Percentiles rank a stretch among this genome's conserved stretches.
Evolutionary conservation across 2,113 vertebrate species (phyloP).

Genomic region (Salvelinus fontinalis): DNA sequence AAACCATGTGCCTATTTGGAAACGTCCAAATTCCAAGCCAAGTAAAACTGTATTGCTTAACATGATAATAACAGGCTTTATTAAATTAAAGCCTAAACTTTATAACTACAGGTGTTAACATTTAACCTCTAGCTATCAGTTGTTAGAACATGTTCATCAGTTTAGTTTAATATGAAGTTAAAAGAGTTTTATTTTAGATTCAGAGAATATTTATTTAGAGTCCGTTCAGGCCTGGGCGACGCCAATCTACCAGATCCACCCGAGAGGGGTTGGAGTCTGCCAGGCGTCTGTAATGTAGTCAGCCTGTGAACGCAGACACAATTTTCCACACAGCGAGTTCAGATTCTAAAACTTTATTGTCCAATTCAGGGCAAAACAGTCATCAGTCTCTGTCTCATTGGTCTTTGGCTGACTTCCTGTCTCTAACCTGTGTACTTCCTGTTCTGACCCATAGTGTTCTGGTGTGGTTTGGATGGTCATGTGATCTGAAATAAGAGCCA

Average conservation of each 20-base stretch:
- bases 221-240: slow-evolving; percentile 68
- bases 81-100: slow-evolving; percentile 50
- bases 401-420: slow-evolving; percentile 58
- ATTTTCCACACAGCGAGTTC: slow-evolving; percentile 32
- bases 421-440: slow-evolving; percentile 63
- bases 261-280: slow-evolving; percentile 52
- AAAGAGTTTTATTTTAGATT: slow-evolving; percentile 61
- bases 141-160: slow-evolving; percentile 38
- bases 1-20: slow-evolving; percentile 44
- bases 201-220: slow-evolving; percentile 64
- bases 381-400: slow-evolving; percentile 65
- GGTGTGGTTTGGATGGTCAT: slow-evolving; percentile 76
- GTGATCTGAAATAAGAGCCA: slow-evolving; percentile 71
- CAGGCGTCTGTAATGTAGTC: slow-evolving; percentile 49
- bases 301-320: slow-evolving; percentile 18
- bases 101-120: slow-evolving; percentile 42
- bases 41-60: not conserved
- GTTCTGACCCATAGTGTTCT: slow-evolving; percentile 60
- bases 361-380: slow-evolving; percentile 41
- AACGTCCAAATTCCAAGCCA: slow-evolving; percentile 46
- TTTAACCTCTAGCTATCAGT: slow-evolving; percentile 40
- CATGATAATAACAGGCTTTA: slow-evolving; percentile 3
- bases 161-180: slow-evolving; percentile 69
- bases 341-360: slow-evolving; percentile 29
- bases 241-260: slow-evolving; percentile 55